phyloP scores from a whole-genome alignment of 1,140 invertebrate genomes.

The Chironomus striatipennis region DNA sequence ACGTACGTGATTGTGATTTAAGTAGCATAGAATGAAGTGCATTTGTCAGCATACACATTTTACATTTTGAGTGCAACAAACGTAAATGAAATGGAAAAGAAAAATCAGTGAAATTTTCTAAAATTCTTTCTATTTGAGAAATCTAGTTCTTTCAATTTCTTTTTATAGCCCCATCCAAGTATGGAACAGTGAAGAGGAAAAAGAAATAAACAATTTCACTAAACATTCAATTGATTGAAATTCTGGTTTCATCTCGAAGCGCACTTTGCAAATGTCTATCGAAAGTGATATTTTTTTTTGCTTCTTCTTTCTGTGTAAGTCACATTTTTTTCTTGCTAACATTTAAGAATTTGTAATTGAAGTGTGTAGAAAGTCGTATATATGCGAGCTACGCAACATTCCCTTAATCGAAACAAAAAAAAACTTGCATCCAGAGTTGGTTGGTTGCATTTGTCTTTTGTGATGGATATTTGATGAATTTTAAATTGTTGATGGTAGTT shows the following conservation, averaged over 20 bases:
- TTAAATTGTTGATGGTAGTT: no score
- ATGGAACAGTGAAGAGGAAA: neutral
- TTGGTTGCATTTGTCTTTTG: no score
- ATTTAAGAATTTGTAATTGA: slow-evolving; percentile 7
- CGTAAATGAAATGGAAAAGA: neutral
- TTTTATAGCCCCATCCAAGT: neutral
- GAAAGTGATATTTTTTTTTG: neutral
- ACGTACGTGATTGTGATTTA: slow-evolving; percentile 1
- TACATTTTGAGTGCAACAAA: neutral
- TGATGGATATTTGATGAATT: no score
- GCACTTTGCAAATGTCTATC: neutral
- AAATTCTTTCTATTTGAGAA: slow-evolving; percentile 14
- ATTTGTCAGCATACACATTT: neutral
- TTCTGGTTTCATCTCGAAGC: no score
- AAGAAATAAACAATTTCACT: no score
- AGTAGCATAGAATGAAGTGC: slow-evolving; percentile 12
- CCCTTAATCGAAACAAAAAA: neutral
- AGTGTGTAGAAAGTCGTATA: neutral
- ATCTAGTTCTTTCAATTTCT: slow-evolving; percentile 1
- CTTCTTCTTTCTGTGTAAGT: neutral
- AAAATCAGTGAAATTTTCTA: neutral
- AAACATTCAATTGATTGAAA: no score
- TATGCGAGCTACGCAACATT: neutral
- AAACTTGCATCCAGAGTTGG: neutral
- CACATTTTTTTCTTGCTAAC: no score